Evolutionary conservation across 2,113 vertebrate genomes (phyloP).

Genomic region (Arvicanthis niloticus): DNA sequence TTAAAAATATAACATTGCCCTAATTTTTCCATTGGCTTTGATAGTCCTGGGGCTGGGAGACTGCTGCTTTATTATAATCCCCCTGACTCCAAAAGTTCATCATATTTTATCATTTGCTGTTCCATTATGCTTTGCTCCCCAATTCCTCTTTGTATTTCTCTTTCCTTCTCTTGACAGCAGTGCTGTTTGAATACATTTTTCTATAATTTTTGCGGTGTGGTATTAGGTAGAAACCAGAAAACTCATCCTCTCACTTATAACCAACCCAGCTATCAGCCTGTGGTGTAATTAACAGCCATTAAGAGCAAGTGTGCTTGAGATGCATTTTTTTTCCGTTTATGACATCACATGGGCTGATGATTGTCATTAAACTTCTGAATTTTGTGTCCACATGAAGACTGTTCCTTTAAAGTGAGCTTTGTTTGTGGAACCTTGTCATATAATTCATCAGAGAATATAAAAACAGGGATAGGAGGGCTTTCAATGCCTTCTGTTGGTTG

Average conservation of each 20-base stretch:
- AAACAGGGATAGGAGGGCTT: background rate
- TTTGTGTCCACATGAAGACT: slow-evolving; percentile 4
- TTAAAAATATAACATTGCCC: background rate
- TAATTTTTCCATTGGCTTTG: background rate
- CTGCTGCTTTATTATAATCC: background rate
- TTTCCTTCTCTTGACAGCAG: slow-evolving; percentile 45
- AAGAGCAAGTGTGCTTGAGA: slow-evolving; percentile 9
- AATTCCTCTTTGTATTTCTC: slow-evolving; percentile 38
- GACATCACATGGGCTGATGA: background rate
- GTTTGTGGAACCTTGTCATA: background rate
- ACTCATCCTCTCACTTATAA: slow-evolving; percentile 51
- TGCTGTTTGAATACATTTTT: slow-evolving; percentile 22
- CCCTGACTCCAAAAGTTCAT: slow-evolving; percentile 7
- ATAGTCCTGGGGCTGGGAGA: accelerated
- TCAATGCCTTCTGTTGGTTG: slow-evolving; percentile 2
- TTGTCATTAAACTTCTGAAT: background rate
- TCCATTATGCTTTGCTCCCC: background rate
- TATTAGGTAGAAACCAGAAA: slow-evolving; percentile 27
- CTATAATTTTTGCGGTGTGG: slow-evolving; percentile 39
- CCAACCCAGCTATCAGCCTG: slow-evolving; percentile 26
- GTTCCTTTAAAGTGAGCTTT: background rate
- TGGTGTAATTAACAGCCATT: slow-evolving; percentile 45
- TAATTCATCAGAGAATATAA: background rate
- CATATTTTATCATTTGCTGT: background rate
- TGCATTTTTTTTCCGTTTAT: background rate